A percentile compares a stretch with the other conserved stretches of the same genome.
phyloP scores from a whole-genome alignment of 53 echinoderm and acorn worm genomes.

The Temnopleurus reevesii region DNA sequence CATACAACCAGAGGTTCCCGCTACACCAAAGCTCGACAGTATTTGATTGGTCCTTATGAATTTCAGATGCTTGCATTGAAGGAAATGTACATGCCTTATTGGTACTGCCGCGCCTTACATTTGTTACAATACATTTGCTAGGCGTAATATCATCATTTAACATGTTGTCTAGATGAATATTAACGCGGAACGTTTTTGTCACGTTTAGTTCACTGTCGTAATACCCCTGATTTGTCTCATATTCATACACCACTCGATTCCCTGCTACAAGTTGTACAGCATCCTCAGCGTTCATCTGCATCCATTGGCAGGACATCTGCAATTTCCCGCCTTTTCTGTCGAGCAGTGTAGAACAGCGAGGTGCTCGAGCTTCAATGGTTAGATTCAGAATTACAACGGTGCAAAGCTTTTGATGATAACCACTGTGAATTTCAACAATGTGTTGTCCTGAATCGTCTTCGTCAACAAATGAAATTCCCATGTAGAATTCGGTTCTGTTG shows the following conservation, averaged over 20 bases:
- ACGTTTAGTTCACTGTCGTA: neutral
- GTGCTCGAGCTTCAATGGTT: neutral
- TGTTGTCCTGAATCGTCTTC: conserved; percentile 4
- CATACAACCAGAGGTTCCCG: neutral
- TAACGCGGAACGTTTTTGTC: neutral
- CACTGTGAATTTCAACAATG: neutral
- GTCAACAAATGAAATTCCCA: neutral
- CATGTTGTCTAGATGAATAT: neutral
- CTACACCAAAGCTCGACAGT: neutral
- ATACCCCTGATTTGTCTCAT: neutral
- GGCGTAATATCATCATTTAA: neutral
- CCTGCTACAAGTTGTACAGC: neutral
- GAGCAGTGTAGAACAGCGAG: neutral
- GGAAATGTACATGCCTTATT: neutral
- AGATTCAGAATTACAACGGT: neutral
- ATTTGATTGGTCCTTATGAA: neutral
- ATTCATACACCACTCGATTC: neutral
- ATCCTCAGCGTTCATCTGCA: neutral
- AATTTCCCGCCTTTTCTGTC: neutral
- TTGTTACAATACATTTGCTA: neutral
- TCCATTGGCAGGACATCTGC: neutral
- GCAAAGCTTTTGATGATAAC: neutral
- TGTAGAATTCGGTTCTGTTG: neutral
- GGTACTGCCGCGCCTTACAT: neutral
- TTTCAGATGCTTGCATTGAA: neutral